Evolutionary conservation across 2,113 vertebrate species (phyloP).

Genomic region (Mohoua ochrocephala): DNA sequence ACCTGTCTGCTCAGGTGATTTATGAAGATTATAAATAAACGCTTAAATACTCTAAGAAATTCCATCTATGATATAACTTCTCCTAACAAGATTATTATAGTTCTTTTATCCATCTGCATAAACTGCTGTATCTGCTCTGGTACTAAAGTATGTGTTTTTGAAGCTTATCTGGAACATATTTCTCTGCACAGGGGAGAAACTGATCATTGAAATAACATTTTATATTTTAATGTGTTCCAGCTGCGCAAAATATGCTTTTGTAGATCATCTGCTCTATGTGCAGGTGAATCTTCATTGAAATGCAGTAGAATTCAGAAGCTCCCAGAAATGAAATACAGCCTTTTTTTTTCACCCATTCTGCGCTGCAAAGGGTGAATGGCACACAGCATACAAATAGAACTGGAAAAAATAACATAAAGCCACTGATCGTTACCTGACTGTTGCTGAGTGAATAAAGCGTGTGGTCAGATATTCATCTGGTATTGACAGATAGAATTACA

Average conservation of each 20-base stretch:
- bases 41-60: not conserved
- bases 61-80: not conserved
- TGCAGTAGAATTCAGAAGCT: not conserved
- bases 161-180: slow-evolving; percentile 7
- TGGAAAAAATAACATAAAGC: not conserved
- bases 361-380: not conserved
- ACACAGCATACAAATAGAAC: not conserved
- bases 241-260: slow-evolving; percentile 6
- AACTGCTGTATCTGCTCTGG: not conserved
- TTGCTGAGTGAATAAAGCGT: not conserved
- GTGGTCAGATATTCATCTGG: not conserved
- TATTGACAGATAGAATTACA: not conserved
- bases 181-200: not conserved
- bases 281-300: not conserved
- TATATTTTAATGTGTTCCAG: not conserved
- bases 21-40: slow-evolving; percentile 13
- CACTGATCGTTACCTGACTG: not conserved
- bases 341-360: not conserved
- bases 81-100: slow-evolving; percentile 16
- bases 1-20: not conserved
- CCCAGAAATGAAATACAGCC: not conserved
- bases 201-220: not conserved
- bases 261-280: not conserved
- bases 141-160: not conserved
- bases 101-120: not conserved